Conservation (phyloP, 2,797 vertebrate genomes). For the Micromesistius poutassou region DNA sequence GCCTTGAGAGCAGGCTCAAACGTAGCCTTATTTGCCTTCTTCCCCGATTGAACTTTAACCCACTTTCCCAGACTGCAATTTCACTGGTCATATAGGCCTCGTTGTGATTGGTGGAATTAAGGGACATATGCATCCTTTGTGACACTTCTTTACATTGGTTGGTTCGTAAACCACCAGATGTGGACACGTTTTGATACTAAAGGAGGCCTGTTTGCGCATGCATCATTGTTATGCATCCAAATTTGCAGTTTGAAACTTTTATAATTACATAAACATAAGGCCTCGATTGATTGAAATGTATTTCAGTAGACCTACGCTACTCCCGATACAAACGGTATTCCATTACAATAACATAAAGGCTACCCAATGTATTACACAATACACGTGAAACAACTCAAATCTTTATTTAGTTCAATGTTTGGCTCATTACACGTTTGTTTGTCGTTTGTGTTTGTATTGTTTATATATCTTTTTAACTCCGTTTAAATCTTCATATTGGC, state of each 20-base stretch:
- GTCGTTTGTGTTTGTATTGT: no score
- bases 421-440: no score
- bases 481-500: no score
- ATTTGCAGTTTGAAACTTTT: not conserved
- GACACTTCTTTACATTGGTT: not conserved
- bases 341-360: not conserved
- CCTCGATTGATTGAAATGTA: not conserved
- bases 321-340: not conserved
- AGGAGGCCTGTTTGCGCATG: not conserved
- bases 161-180: not conserved
- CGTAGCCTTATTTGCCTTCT: conserved; percentile 44
- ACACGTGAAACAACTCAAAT: not conserved
- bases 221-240: not conserved
- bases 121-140: not conserved
- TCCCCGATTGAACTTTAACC: conserved; percentile 68
- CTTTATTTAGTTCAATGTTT: not conserved
- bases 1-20: conserved; percentile 33
- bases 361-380: not conserved
- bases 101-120: conserved; percentile 29
- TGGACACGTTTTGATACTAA: not conserved
- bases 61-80: conserved; percentile 52
- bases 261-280: not conserved
- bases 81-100: conserved; percentile 5
- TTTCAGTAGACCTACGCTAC: not conserved
- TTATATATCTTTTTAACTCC: no score